phyloP scores from a whole-genome alignment of 2,888 invertebrate genomes.

The Timema podura region DNA sequence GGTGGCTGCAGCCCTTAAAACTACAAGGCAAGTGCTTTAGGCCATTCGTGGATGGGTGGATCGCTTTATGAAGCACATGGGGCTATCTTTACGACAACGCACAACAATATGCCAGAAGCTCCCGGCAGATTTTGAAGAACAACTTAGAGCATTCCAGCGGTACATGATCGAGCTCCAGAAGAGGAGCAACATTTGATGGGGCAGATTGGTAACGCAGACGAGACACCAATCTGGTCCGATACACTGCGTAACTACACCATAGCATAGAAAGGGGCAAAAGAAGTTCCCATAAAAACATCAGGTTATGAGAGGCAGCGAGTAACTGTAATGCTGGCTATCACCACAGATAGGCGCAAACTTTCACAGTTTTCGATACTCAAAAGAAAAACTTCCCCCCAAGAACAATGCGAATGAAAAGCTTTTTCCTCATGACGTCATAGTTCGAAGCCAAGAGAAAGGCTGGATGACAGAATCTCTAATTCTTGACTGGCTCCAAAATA shows the following conservation, averaged over 20 bases:
- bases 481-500: constrained; percentile 1
- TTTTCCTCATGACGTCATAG: constrained; percentile 13
- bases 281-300: constrained; percentile 15
- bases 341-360: constrained; percentile 13
- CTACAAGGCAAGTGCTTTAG: neutral
- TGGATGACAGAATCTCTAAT: constrained; percentile 13
- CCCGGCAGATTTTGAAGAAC: constrained; percentile 15
- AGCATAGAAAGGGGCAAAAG: constrained; percentile 12
- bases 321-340: constrained; percentile 17
- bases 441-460: constrained; percentile 15
- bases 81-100: neutral
- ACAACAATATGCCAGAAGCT: too few relatives aligned
- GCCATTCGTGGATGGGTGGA: neutral
- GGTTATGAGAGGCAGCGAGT: neutral
- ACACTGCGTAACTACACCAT: constrained; percentile 10
- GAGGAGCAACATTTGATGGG: constrained; percentile 7
- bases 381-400: constrained; percentile 12
- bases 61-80: neutral
- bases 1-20: neutral
- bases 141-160: neutral
- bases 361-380: neutral
- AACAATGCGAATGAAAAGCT: constrained; percentile 11
- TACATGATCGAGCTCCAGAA: constrained; percentile 9
- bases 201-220: constrained; percentile 9
- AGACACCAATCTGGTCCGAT: constrained; percentile 12